Percentiles rank a stretch among this genome's conserved stretches.
These are phyloP conservation scores for Lasioglossum leucozonium DNA, from an alignment of 2,888 invertebrate genomes.

Conservation along the genomic window DNA sequence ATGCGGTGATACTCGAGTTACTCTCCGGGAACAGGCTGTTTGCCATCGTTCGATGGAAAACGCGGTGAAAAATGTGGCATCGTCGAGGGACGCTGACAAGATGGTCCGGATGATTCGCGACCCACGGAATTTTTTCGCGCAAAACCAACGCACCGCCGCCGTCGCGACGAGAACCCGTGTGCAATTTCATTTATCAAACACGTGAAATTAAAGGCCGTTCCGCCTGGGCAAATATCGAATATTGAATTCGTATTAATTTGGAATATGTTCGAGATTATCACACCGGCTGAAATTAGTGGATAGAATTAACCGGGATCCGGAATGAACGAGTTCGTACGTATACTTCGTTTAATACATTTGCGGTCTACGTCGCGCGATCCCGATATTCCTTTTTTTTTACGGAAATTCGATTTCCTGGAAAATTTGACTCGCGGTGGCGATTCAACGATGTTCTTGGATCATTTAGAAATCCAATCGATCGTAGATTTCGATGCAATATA, in stretches of 20 bases:
- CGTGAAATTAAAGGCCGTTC: conserved; percentile 4
- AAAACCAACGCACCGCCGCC: neutral
- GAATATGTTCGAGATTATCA: conserved; percentile 18
- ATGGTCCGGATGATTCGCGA: neutral
- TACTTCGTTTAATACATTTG: conserved; percentile 1
- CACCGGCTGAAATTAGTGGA: neutral
- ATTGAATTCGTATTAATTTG: conserved; percentile 33
- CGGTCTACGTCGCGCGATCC: neutral
- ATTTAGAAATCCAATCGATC: neutral
- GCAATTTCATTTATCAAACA: conserved; percentile 29
- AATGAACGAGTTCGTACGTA: neutral
- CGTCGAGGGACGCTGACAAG: neutral
- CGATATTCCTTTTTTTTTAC: neutral
- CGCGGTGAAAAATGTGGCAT: conserved; percentile 3
- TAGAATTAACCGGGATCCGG: conserved; percentile 16
- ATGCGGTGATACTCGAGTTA: conserved; percentile 33
- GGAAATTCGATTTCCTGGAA: neutral
- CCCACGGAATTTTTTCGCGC: neutral
- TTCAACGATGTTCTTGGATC: neutral
- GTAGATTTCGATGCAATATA: no score
- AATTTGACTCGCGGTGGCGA: neutral
- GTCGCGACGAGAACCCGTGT: neutral
- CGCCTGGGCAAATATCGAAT: neutral
- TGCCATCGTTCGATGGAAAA: conserved; percentile 15
- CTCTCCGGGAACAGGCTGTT: conserved; percentile 10